Percentiles rank a stretch among this genome's conserved stretches.
Conservation (phyloP, 1,140 invertebrate species). For the Gonatopus flavifemur region DNA sequence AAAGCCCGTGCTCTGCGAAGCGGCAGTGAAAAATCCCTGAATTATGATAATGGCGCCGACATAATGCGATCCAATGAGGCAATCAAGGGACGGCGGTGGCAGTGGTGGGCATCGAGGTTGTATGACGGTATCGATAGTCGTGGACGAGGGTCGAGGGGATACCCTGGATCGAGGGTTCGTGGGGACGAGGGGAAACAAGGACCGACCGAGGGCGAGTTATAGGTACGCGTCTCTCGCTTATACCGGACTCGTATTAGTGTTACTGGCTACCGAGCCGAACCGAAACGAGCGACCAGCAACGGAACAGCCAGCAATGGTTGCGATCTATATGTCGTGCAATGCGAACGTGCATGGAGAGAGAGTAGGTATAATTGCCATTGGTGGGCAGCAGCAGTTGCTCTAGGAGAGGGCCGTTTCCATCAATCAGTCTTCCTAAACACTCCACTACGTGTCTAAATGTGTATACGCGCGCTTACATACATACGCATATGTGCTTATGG, state of each 20-base stretch:
- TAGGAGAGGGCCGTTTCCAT: conserved; percentile 50
- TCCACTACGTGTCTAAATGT: too few species aligned
- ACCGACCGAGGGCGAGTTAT: conserved; percentile 38
- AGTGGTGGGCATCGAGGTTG: conserved; percentile 8
- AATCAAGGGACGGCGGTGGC: conserved; percentile 51
- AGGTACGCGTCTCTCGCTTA: too few species aligned
- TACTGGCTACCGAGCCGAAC: conserved; percentile 44
- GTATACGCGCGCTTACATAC: conserved; percentile 14
- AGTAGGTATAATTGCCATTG: conserved; percentile 52
- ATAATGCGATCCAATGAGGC: conserved; percentile 59
- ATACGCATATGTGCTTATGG: too few species aligned
- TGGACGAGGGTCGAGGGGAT: conserved; percentile 1
- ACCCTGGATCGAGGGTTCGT: conserved; percentile 21
- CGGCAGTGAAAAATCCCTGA: conserved; percentile 51
- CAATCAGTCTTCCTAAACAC: conserved; percentile 44
- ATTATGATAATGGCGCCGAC: conserved; percentile 57
- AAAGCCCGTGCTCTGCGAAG: conserved; percentile 37
- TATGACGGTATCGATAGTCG: conserved; percentile 32
- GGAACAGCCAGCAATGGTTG: conserved; percentile 28
- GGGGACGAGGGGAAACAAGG: conserved; percentile 9
- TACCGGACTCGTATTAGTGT: conserved; percentile 47
- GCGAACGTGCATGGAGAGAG: conserved; percentile 43
- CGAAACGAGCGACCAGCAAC: conserved; percentile 27
- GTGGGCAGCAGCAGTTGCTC: conserved; percentile 45
- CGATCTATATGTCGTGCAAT: conserved; percentile 51